phyloP scores from a whole-genome alignment of 2,113 vertebrate species.

The Hippocampus abdominalis region DNA sequence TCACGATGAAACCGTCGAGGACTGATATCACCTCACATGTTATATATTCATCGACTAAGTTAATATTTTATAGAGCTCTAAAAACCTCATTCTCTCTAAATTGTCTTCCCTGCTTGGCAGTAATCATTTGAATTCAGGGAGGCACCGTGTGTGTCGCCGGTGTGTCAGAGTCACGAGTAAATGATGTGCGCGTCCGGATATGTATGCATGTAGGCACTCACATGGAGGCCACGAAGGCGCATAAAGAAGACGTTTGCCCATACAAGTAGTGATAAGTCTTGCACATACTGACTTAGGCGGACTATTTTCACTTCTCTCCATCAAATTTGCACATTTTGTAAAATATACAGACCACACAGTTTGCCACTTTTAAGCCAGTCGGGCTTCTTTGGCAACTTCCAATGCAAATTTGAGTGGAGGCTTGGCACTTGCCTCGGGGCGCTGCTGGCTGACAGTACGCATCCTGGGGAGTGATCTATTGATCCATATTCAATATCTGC shows the following conservation, averaged over 20 bases:
- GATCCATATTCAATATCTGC: conserved; percentile 75
- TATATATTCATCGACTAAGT: conserved; percentile 67
- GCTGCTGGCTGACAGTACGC: conserved; percentile 68
- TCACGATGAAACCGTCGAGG: conserved; percentile 29
- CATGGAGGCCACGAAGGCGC: conserved; percentile 30
- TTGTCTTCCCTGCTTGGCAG: conserved; percentile 54
- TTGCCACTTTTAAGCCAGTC: conserved; percentile 46
- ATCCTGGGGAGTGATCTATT: conserved; percentile 74
- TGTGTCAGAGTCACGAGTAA: conserved; percentile 41
- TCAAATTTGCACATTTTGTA: conserved; percentile 38
- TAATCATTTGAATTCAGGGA: conserved; percentile 59
- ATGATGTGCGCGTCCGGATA: conserved; percentile 41
- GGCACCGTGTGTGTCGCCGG: conserved; percentile 33
- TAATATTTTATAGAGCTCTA: conserved; percentile 69
- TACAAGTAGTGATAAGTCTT: background rate
- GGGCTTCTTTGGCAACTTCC: conserved; percentile 63
- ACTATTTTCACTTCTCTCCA: conserved; percentile 13
- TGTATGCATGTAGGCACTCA: conserved; percentile 36
- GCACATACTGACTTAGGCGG: conserved; percentile 2
- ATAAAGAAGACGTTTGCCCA: conserved; percentile 19
- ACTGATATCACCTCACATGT: conserved; percentile 43
- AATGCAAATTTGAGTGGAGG: conserved; percentile 69
- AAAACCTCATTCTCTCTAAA: conserved; percentile 68
- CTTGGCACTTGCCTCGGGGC: conserved; percentile 63
- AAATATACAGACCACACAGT: conserved; percentile 29